phyloP scores from a whole-genome alignment of 1,140 invertebrate species.

The Trinorchestia longiramus region DNA sequence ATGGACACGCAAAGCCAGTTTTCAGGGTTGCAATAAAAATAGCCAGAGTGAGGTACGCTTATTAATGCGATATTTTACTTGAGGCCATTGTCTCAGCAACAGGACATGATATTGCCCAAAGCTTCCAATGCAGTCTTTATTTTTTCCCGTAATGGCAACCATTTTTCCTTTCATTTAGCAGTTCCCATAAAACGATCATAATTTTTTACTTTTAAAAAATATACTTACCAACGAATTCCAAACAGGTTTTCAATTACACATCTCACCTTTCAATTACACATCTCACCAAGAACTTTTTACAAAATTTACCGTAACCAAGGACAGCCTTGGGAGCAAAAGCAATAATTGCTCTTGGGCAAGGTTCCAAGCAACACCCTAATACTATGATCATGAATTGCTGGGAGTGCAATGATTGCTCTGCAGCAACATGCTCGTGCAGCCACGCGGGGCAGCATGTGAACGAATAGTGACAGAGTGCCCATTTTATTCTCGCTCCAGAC shows the following conservation, averaged over 20 bases:
- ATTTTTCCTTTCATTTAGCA: constrained; percentile 22
- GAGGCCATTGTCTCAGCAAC: not conserved
- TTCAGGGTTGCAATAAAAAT: not conserved
- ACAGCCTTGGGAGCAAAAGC: constrained; percentile 28
- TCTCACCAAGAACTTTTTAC: not conserved
- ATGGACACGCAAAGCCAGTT: not conserved
- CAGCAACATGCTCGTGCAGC: not conserved
- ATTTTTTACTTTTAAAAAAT: not conserved
- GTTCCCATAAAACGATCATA: not conserved
- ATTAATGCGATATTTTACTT: not conserved
- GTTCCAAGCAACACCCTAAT: constrained; percentile 5
- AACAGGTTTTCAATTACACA: constrained; percentile 44
- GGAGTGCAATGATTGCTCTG: constrained; percentile 10
- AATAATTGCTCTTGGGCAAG: constrained; percentile 38
- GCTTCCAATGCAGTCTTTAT: not conserved
- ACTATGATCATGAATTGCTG: not conserved
- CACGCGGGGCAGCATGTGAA: not conserved
- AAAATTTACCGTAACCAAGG: constrained; percentile 54
- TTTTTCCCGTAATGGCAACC: not conserved
- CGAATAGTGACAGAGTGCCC: constrained; percentile 21
- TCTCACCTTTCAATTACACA: not conserved
- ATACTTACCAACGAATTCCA: not conserved
- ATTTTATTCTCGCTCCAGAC: not conserved
- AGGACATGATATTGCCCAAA: not conserved
- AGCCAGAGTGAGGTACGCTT: not conserved